Percentiles rank a stretch among this genome's conserved stretches.
Evolutionary conservation across 2,888 invertebrate species (phyloP).

Genomic region (Linnaemya tessellans): DNA sequence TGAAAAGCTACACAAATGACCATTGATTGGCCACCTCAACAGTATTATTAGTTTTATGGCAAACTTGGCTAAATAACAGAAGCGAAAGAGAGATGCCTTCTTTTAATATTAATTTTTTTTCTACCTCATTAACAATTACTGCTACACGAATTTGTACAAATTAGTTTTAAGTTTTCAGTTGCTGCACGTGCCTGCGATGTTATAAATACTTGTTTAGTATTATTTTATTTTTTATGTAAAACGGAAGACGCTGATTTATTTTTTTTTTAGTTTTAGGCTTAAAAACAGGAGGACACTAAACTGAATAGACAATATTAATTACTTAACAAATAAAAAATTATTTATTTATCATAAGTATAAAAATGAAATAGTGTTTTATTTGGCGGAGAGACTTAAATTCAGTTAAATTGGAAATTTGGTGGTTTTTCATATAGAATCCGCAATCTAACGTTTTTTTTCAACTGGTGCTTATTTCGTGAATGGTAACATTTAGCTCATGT

Average conservation of each 20-base stretch:
- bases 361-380: conserved; percentile 5
- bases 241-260: conserved; percentile 78
- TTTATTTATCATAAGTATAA: conserved; percentile 32
- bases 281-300: conserved; percentile 74
- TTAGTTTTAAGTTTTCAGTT: conserved; percentile 72
- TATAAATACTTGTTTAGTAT: conserved; percentile 51
- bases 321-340: conserved; percentile 16
- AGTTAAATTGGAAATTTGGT: too few species aligned
- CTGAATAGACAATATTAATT: conserved; percentile 45
- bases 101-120: too few species aligned
- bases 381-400: neutral
- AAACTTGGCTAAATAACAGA: conserved; percentile 66
- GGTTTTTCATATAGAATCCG: too few species aligned
- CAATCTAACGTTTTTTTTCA: too few species aligned
- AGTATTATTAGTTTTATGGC: conserved; percentile 60
- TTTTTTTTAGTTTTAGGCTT: conserved; percentile 68
- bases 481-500: too few species aligned
- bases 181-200: conserved; percentile 71
- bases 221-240: conserved; percentile 45
- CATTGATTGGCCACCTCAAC: conserved; percentile 61
- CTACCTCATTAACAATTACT: conserved; percentile 76
- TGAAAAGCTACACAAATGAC: conserved; percentile 40
- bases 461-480: too few species aligned
- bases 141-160: conserved; percentile 67
- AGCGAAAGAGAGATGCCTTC: neutral